Base-by-base conservation (phyloP, 1,140 invertebrate species). In the Bradynema listronoti region DNA sequence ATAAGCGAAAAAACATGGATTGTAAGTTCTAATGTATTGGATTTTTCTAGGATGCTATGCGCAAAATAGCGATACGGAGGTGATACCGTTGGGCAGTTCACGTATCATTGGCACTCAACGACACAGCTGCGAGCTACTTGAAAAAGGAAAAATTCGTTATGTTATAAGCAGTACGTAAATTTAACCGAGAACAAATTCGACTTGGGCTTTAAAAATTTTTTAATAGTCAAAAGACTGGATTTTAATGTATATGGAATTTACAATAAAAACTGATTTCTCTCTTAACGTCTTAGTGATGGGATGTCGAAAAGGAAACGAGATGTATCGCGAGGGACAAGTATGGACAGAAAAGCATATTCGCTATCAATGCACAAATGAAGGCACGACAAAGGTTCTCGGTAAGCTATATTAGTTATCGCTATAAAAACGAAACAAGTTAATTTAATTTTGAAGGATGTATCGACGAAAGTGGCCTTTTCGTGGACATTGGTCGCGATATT, bases 301-400 rank as follows among this genome's bases (percentile, higher is more conserved):
- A 34, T 73, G 74, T 39, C 30, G 47, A 24, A 78, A 61, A 55
- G 73, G 52, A 58, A 64, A 49, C 34, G 58, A 62, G 29, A 54
- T 75, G n/a, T 72, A 58, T 45, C 58, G 53, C 14, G 71, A 71
- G 36, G 70, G 70, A 30, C 69, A 75, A 36, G 65, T 75, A 16
- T 76, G 73, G 73, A 69, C 73, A 1, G 77, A 76, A 32, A 77
- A 75, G 61, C 73, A 76, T 57, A 75, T 75, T 29, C 55, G 73
- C 45, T 75, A 78, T 56, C 63, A 73, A 25, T 75, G 73, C 47
- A 45, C 56, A 4, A 49, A 65, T 6, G 62, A 68, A 32, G 73
- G 73, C 6, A 56, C 56, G 7, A 34, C 65, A 4, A 53, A 58
- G 47, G 75, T 75, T 30, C 46, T 75, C 14, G 74, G 73, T 69